These are phyloP conservation scores for Caenorhabditis zanzibari DNA, from an alignment of 2,888 invertebrate species.

Conservation along the genomic window DNA sequence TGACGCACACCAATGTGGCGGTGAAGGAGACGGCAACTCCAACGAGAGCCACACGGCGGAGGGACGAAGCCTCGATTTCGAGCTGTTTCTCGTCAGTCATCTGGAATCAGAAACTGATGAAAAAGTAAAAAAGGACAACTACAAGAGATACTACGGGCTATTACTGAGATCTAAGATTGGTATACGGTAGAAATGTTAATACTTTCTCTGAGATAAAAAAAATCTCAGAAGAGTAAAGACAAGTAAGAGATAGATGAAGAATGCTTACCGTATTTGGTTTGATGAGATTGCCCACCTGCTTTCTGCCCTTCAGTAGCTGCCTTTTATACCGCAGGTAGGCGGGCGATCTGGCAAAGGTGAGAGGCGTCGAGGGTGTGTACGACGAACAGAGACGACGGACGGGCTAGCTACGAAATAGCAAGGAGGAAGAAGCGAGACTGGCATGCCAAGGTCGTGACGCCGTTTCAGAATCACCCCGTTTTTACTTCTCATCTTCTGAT, in stretches of 20 bases:
- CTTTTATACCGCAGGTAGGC: slow-evolving; percentile 72
- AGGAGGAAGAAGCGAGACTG: slow-evolving; percentile 56
- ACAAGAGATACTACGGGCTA: neutral
- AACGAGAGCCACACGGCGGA: slow-evolving; percentile 77
- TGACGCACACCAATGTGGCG: slow-evolving; percentile 77
- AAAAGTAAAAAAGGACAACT: neutral
- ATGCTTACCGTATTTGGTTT: slow-evolving; percentile 66
- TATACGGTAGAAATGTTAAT: neutral
- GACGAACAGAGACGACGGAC: slow-evolving; percentile 49
- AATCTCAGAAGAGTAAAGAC: slow-evolving; percentile 24
- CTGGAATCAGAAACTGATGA: slow-evolving; percentile 49
- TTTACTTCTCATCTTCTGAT: slow-evolving; percentile 49
- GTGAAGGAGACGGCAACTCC: slow-evolving; percentile 78
- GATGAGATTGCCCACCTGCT: slow-evolving; percentile 73
- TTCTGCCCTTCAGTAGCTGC: slow-evolving; percentile 48
- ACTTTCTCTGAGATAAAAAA: slow-evolving; percentile 4
- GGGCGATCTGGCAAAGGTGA: slow-evolving; percentile 66
- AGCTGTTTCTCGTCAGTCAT: slow-evolving; percentile 77
- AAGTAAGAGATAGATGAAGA: slow-evolving; percentile 44
- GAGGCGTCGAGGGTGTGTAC: slow-evolving; percentile 51
- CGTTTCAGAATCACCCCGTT: slow-evolving; percentile 45
- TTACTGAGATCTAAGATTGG: neutral
- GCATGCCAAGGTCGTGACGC: slow-evolving; percentile 63
- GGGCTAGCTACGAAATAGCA: slow-evolving; percentile 56
- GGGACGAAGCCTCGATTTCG: slow-evolving; percentile 76